Percentiles rank a stretch among this genome's conserved stretches.
These are phyloP conservation scores for Glaucopsyche alexis DNA, from an alignment of 2,888 invertebrate genomes.

Conservation along the genomic window DNA sequence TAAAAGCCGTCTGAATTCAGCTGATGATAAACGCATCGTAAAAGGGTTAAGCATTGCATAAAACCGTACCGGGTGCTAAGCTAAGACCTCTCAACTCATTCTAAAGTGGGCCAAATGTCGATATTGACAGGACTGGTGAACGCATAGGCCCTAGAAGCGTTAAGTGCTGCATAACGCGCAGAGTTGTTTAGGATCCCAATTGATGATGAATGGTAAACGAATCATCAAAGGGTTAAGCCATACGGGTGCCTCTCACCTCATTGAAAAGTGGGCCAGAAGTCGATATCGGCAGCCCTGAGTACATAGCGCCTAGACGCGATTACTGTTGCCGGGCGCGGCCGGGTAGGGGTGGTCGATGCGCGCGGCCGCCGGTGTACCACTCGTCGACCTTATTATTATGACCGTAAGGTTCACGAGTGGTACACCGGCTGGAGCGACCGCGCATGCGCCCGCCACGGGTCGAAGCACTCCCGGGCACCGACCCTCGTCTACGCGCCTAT, in stretches of 20 bases:
- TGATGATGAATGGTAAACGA: constrained; percentile 3
- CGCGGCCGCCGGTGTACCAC: constrained; percentile 34
- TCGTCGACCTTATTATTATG: background rate
- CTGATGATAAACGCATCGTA: no score
- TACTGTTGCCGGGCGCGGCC: constrained; percentile 42
- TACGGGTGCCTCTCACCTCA: constrained; percentile 22
- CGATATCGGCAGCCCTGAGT: constrained; percentile 10
- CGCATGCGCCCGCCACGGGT: constrained; percentile 68
- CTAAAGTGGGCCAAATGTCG: no score
- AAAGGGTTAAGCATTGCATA: no score
- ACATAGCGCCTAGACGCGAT: constrained; percentile 37
- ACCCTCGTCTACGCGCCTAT: constrained; percentile 64
- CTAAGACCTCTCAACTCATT: background rate
- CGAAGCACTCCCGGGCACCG: constrained; percentile 74
- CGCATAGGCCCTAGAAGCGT: background rate
- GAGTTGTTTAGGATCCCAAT: background rate
- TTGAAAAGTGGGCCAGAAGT: constrained; percentile 16
- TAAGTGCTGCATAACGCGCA: background rate
- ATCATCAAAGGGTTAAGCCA: constrained; percentile 21
- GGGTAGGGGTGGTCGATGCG: constrained; percentile 59
- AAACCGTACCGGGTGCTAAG: no score
- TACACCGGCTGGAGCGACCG: constrained; percentile 50
- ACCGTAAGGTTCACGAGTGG: background rate
- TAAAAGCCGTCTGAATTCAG: no score
- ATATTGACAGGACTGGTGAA: no score